Base-by-base conservation (phyloP, 2,113 vertebrate species). In the Aspidoscelis tigris region DNA sequence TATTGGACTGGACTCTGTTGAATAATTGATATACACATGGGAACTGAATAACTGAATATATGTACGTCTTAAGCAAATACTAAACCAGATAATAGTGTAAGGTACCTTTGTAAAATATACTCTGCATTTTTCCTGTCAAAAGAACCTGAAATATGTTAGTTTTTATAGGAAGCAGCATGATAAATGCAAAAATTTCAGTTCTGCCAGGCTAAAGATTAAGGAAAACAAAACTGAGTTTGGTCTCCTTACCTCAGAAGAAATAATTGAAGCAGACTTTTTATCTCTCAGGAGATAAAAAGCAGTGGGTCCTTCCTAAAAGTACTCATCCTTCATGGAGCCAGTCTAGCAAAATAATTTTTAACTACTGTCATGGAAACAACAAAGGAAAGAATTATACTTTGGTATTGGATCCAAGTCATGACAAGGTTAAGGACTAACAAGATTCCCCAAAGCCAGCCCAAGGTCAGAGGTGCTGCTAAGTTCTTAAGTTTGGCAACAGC, bases 11-110 rank as follows among this genome's bases (percentile, higher is more conserved):
- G 21, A 20, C 20, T 61, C 33, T 78, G 9, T 72, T 84, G 53
- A 41, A 78, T 84, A 90, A 93, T 88, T 95, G 90, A 87, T 89
- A 43, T 82, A 69, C 80, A 92, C 86, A 66, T 83, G 69, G 50
- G 91, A 87, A 87, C 87, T 93, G 89, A 92, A 91, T 89, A 75
- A 91, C 83, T 73, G 41, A 26, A 50, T 33, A 39, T 53, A 7
- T 22, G 4, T 81, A 41, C 72, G 69, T 53, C 33, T 58, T 43
- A 18, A 20, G 14, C 73, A 33, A 24, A 22, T 58, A 26, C 6
- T 41, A 39, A 55, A 18, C 41, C 21, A 78, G 61, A 88, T 84
- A 78, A 9, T 5, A 77, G 50, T 81, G 75, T 79, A 88, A 84
- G 50, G 71, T 88, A 82, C 84, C 39, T 72, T 87, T 86, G 77